These are phyloP conservation scores for Volucella zonaria DNA, from an alignment of 2,888 invertebrate genomes.

Conservation along the genomic window DNA sequence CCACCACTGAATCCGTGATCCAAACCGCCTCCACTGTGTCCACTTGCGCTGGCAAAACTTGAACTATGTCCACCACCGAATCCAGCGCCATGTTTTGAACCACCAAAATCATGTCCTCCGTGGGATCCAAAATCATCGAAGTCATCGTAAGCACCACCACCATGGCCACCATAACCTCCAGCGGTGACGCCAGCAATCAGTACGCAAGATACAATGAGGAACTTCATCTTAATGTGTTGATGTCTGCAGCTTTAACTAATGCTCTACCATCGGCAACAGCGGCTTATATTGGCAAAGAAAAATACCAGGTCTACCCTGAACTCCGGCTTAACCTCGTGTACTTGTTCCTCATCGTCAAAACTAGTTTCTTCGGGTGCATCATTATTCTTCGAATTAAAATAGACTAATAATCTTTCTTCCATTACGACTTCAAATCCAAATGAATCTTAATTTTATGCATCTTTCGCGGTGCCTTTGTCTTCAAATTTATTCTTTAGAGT, in stretches of 20 bases:
- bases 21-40: neutral
- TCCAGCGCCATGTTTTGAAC: neutral
- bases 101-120: neutral
- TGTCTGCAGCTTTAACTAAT: slow-evolving; percentile 19
- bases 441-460: slow-evolving; percentile 10
- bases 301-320: neutral
- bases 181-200: slow-evolving; percentile 19
- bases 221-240: slow-evolving; percentile 21
- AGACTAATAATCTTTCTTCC: slow-evolving; percentile 4
- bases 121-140: neutral
- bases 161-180: slow-evolving; percentile 26
- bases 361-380: slow-evolving; percentile 21
- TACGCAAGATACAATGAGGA: slow-evolving; percentile 30
- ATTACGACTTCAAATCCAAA: slow-evolving; percentile 16
- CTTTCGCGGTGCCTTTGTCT: slow-evolving; percentile 17
- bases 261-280: neutral
- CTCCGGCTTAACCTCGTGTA: neutral
- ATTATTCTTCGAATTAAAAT: neutral
- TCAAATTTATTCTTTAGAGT: slow-evolving; percentile 1
- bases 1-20: slow-evolving; percentile 1
- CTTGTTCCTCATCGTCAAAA: slow-evolving; percentile 8
- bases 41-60: neutral
- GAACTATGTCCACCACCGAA: neutral
- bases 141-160: neutral
- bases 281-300: slow-evolving; percentile 23